These are phyloP conservation scores for Corynorhinus townsendii DNA, from an alignment of 2,113 vertebrate species.

Conservation along the genomic window DNA sequence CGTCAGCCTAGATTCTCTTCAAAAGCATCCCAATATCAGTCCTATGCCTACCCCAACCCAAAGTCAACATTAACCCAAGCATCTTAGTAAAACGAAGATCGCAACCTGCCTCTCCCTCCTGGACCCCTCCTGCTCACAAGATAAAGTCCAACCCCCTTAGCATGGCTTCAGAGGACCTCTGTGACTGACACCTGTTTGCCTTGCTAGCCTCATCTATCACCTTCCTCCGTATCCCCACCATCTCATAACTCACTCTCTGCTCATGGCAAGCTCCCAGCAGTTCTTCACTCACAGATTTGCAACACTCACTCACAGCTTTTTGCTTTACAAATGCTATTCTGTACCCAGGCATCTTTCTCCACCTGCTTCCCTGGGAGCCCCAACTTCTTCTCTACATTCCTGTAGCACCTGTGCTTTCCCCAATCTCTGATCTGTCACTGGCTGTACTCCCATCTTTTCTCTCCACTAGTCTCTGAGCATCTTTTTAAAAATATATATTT, in stretches of 20 bases:
- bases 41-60: neutral
- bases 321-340: neutral
- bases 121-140: neutral
- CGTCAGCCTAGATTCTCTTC: neutral
- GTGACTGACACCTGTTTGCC: neutral
- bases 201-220: no score
- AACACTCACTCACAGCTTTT: neutral
- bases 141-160: neutral
- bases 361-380: neutral
- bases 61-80: no score
- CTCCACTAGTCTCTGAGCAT: neutral
- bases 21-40: neutral
- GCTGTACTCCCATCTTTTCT: neutral
- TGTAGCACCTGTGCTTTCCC: neutral
- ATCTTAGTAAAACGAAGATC: neutral
- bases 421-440: neutral
- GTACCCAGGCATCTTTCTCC: neutral
- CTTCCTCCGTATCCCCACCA: fast-evolving
- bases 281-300: neutral
- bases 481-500: no score
- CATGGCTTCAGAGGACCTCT: neutral
- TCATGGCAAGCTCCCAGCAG: fast-evolving
- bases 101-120: neutral
- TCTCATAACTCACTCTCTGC: neutral
- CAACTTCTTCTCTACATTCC: neutral